Percentiles rank a stretch among this genome's conserved stretches.
Conservation (phyloP, 2,888 invertebrate genomes). For the Acrocera orbiculus region DNA sequence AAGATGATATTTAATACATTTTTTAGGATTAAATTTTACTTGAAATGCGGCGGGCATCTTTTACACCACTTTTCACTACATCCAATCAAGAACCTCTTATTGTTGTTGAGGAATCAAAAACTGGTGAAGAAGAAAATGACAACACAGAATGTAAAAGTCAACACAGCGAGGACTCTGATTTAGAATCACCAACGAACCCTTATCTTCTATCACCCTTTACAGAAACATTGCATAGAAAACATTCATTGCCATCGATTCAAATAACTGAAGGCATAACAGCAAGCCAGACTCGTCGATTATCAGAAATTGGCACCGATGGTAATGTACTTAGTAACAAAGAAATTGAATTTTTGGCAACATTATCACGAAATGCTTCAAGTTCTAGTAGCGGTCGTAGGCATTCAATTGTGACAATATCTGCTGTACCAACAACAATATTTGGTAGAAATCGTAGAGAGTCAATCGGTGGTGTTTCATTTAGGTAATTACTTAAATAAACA, state of each 20-base stretch:
- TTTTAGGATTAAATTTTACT: too few species aligned
- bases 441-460: slow-evolving; percentile 67
- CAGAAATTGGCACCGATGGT: slow-evolving; percentile 58
- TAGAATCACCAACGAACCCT: slow-evolving; percentile 64
- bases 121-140: slow-evolving; percentile 45
- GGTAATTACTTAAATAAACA: slow-evolving; percentile 17
- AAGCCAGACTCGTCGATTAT: slow-evolving; percentile 66
- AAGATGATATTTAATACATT: too few species aligned
- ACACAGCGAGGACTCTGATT: slow-evolving; percentile 43
- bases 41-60: slow-evolving; percentile 53
- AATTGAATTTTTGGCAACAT: slow-evolving; percentile 68
- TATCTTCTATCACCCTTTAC: slow-evolving; percentile 67
- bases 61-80: slow-evolving; percentile 39
- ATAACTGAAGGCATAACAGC: slow-evolving; percentile 74
- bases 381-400: slow-evolving; percentile 60
- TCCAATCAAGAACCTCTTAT: slow-evolving; percentile 57
- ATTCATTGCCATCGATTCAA: slow-evolving; percentile 67
- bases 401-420: slow-evolving; percentile 72
- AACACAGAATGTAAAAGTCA: slow-evolving; percentile 23
- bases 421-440: slow-evolving; percentile 61
- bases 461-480: slow-evolving; percentile 52
- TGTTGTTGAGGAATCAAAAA: slow-evolving; percentile 61
- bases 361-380: slow-evolving; percentile 52
- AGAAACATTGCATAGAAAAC: slow-evolving; percentile 58
- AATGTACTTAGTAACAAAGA: slow-evolving; percentile 57